phyloP scores from a whole-genome alignment of 2,888 invertebrate genomes.

The Orchesellides sinensis region DNA sequence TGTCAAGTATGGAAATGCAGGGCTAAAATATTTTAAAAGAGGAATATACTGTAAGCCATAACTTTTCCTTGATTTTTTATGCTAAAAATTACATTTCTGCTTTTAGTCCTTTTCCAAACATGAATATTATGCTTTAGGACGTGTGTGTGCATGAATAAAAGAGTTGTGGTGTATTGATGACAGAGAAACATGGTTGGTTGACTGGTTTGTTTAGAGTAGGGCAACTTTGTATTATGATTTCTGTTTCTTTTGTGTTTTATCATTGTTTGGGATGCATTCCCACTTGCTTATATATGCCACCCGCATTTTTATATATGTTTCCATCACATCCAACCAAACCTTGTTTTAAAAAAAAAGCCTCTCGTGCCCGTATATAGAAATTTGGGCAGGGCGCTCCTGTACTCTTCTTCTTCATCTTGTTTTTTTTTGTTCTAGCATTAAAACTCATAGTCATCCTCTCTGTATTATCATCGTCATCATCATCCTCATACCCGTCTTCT shows the following conservation, averaged over 20 bases:
- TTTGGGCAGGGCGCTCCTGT: constrained; percentile 64
- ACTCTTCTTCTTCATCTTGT: constrained; percentile 35
- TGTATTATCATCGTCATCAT: constrained; percentile 17
- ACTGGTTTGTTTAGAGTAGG: background rate
- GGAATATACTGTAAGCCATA: background rate
- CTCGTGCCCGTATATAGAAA: constrained; percentile 64
- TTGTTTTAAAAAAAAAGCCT: constrained; percentile 41
- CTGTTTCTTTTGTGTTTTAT: background rate
- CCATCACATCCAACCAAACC: constrained; percentile 27
- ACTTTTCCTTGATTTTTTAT: background rate
- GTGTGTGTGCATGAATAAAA: no score
- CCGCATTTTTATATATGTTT: constrained; percentile 32
- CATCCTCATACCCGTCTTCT: no score
- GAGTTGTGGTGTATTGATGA: constrained; percentile 2
- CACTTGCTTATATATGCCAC: constrained; percentile 24
- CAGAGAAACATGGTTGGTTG: background rate
- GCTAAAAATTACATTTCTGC: background rate
- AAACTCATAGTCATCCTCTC: constrained; percentile 61
- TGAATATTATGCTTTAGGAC: constrained; percentile 4
- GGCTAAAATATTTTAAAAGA: background rate
- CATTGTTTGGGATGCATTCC: background rate
- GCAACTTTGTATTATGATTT: background rate
- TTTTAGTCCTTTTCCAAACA: background rate
- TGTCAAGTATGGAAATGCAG: background rate
- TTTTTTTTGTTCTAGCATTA: constrained; percentile 37